Evolutionary conservation across 1,140 invertebrate species (phyloP).

Genomic region (Aphis gossypii): DNA sequence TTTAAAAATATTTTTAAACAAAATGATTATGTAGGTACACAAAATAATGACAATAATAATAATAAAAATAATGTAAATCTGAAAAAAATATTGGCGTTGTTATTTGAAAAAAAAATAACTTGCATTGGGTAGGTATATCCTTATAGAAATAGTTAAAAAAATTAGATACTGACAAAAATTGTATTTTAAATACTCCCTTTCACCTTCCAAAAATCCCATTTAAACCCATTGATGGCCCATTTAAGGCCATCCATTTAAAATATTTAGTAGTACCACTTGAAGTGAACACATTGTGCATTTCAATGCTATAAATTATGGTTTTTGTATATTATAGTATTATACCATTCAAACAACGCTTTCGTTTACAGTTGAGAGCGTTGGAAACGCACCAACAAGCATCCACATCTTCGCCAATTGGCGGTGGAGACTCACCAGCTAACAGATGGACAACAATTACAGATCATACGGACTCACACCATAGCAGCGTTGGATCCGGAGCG

Average conservation of each 20-base stretch:
- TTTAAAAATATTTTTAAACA: no score
- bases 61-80: not conserved
- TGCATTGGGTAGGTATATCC: not conserved
- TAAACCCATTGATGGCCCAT: not conserved
- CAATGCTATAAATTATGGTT: not conserved
- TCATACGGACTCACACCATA: conserved; percentile 59
- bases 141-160: not conserved
- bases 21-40: not conserved
- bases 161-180: not conserved
- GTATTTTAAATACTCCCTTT: not conserved
- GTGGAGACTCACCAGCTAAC: conserved; percentile 36
- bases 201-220: not conserved
- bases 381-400: conserved; percentile 46
- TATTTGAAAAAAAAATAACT: not conserved
- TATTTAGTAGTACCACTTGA: not conserved
- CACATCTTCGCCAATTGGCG: conserved; percentile 45
- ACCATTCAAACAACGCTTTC: not conserved
- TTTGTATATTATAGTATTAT: not conserved
- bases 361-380: conserved; percentile 39
- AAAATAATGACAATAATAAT: not conserved
- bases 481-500: conserved; percentile 59
- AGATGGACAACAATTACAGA: conserved; percentile 51
- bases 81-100: not conserved
- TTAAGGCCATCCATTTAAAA: not conserved
- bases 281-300: not conserved